Conservation (phyloP, 2,797 vertebrate genomes). For the Pagetopsis macropterus region DNA sequence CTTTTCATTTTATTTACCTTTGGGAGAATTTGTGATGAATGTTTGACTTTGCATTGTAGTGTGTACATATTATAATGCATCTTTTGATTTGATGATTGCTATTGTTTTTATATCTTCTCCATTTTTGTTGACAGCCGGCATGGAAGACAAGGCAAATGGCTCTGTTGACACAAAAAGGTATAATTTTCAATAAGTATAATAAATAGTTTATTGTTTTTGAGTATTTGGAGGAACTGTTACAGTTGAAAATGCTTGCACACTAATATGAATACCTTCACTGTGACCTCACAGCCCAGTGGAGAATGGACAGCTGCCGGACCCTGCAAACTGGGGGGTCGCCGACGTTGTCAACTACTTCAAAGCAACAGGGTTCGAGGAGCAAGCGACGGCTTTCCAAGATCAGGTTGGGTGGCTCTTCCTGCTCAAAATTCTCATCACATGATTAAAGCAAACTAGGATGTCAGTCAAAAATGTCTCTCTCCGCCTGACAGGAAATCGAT, state of each 20-base stretch:
- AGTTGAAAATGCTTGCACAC: background rate
- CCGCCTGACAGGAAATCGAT: slow-evolving; percentile 92
- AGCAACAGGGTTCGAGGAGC: slow-evolving; percentile 96
- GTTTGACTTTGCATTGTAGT: background rate
- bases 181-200: background rate
- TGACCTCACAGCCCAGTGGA: slow-evolving; percentile 87
- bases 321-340: slow-evolving; percentile 94
- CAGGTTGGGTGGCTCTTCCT: slow-evolving; percentile 84
- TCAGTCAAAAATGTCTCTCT: slow-evolving; percentile 38
- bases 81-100: background rate
- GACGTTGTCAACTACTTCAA: slow-evolving; percentile 99
- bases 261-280: slow-evolving; percentile 3
- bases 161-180: slow-evolving; percentile 95
- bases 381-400: slow-evolving; percentile 95
- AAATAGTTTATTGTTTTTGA: background rate
- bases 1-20: too few relatives aligned
- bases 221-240: slow-evolving; percentile 1
- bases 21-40: too few relatives aligned
- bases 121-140: slow-evolving; percentile 77
- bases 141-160: slow-evolving; percentile 98
- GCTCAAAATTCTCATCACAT: background rate
- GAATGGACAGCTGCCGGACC: slow-evolving; percentile 93
- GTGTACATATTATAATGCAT: background rate
- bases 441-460: background rate
- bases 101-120: background rate